A percentile compares a stretch with the other conserved stretches of the same genome.
phyloP scores from a whole-genome alignment of 2,888 invertebrate genomes.

The Brenthis hecate region DNA sequence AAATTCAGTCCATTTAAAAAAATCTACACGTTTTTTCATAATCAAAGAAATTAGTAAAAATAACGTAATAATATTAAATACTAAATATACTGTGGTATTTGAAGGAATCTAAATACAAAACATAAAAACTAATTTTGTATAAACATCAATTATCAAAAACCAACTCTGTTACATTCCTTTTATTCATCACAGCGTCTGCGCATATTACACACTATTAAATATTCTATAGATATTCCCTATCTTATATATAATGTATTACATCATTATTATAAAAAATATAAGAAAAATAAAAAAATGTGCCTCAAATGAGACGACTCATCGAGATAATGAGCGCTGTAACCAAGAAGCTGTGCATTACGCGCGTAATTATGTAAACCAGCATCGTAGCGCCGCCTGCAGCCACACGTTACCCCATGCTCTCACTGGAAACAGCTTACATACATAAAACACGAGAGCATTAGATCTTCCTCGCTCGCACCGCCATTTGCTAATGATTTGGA shows the following conservation, averaged over 20 bases:
- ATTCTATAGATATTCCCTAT: no score
- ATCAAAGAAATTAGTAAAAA: no score
- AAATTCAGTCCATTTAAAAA: no score
- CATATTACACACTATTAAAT: no score
- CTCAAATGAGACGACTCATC: conserved; percentile 40
- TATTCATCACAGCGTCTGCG: no score
- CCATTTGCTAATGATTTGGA: conserved; percentile 13
- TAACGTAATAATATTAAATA: no score
- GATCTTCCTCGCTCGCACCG: not conserved
- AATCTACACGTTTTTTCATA: no score
- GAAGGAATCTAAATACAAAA: no score
- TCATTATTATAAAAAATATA: not conserved
- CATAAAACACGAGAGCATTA: not conserved
- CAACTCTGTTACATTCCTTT: no score
- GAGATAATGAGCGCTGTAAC: conserved; percentile 59
- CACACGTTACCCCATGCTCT: not conserved
- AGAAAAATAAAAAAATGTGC: conserved; percentile 2
- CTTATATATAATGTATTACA: not conserved
- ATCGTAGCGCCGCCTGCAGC: conserved; percentile 11
- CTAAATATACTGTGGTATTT: no score
- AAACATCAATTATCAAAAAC: no score
- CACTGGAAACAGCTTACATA: not conserved
- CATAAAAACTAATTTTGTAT: no score
- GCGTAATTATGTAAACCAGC: conserved; percentile 25
- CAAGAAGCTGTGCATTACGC: conserved; percentile 38